Conservation (phyloP, 2,113 vertebrate genomes). For the Chloropsis hardwickii region DNA sequence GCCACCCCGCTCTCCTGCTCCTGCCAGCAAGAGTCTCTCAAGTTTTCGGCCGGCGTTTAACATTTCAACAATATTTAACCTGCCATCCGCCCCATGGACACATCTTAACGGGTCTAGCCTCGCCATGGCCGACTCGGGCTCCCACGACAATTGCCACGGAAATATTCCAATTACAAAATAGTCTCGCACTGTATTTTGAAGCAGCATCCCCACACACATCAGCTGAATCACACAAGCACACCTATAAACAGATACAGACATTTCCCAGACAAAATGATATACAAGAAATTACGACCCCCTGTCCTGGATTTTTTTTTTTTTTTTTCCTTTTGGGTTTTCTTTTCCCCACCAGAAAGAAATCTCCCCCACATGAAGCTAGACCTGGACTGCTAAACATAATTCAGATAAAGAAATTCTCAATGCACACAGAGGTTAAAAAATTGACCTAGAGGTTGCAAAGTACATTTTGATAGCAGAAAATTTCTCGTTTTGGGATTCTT, state of each 20-base stretch:
- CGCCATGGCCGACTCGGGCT: background rate
- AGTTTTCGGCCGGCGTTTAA: constrained; percentile 42
- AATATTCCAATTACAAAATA: background rate
- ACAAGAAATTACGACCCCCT: background rate
- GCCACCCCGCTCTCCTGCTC: background rate
- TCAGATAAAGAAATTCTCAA: background rate
- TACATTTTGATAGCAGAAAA: constrained; percentile 22
- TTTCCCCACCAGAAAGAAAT: constrained; percentile 12
- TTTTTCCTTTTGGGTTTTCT: background rate
- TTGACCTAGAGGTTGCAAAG: constrained; percentile 49
- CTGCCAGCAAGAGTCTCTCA: background rate
- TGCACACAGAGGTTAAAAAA: constrained; percentile 26
- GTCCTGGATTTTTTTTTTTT: background rate
- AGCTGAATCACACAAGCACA: constrained; percentile 7
- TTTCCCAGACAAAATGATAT: background rate
- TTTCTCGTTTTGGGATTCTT: background rate
- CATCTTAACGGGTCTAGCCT: constrained; percentile 7
- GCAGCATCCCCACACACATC: background rate
- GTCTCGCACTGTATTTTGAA: background rate
- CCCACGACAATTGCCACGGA: constrained; percentile 5
- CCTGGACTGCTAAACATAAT: background rate
- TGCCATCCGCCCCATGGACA: constrained; percentile 17
- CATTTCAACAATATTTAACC: constrained; percentile 36
- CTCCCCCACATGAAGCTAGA: background rate
- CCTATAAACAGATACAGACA: background rate